These are phyloP conservation scores for Synodontis membranacea DNA, from an alignment of 2,113 vertebrate species.

Conservation along the genomic window DNA sequence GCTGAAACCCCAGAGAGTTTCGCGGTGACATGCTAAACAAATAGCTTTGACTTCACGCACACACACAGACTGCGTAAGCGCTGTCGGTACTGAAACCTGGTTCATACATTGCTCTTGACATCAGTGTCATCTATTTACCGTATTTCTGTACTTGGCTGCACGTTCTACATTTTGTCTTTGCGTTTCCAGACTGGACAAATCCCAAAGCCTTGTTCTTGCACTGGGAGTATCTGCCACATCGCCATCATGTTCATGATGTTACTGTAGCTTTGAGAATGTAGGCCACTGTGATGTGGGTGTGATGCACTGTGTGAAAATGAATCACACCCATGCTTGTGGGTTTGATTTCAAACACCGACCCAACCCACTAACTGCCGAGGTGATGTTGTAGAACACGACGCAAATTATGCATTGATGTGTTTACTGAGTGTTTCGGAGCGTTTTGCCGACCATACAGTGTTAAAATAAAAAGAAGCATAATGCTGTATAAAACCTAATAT, in stretches of 20 bases:
- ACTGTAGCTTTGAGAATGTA: constrained; percentile 9
- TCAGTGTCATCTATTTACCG: background rate
- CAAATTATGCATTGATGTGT: constrained; percentile 11
- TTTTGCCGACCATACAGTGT: too few species aligned
- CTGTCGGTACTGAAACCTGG: background rate
- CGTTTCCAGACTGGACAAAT: background rate
- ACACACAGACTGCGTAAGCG: background rate
- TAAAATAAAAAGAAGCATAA: too few species aligned
- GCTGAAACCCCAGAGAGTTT: background rate
- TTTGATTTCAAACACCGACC: constrained; percentile 6
- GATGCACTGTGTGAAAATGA: background rate
- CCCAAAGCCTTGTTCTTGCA: background rate
- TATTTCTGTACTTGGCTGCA: background rate
- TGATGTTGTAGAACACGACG: background rate
- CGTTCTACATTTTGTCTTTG: background rate
- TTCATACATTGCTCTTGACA: background rate
- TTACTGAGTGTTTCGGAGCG: too few species aligned
- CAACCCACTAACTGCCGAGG: background rate
- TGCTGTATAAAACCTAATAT: background rate
- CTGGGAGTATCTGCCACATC: background rate
- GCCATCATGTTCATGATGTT: background rate
- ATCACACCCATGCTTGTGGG: background rate
- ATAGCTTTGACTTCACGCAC: background rate
- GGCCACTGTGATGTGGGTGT: background rate
- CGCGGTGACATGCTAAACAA: background rate